phyloP scores from a whole-genome alignment of 2,113 vertebrate species.

The Bothrops jararaca region DNA sequence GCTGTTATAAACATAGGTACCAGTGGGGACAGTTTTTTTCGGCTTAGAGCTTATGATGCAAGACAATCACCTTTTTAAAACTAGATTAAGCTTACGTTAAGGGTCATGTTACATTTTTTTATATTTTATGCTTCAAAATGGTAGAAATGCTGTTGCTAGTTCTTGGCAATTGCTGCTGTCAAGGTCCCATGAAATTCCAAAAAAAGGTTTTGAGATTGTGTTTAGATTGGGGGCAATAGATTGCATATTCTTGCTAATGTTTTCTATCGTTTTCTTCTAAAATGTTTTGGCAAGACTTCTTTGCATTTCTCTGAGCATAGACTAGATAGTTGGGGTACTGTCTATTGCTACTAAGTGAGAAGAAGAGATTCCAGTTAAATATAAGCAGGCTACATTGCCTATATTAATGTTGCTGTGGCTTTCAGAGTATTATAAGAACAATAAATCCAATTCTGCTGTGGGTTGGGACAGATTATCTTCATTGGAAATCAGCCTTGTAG shows the following conservation, averaged over 20 bases:
- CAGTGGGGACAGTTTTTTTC: neutral
- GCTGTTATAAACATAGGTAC: neutral
- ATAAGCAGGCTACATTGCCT: neutral
- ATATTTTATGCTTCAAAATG: neutral
- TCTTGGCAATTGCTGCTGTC: neutral
- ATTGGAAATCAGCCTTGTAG: neutral
- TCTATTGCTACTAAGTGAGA: neutral
- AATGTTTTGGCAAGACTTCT: neutral
- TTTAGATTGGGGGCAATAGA: neutral
- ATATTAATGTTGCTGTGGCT: neutral
- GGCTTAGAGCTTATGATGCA: neutral
- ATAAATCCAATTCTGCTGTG: neutral
- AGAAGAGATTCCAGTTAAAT: neutral
- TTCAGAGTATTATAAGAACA: neutral
- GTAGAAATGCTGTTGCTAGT: neutral
- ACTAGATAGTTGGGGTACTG: neutral
- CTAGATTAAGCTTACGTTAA: neutral
- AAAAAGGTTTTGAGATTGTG: neutral
- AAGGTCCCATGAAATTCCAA: neutral
- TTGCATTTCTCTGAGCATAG: neutral
- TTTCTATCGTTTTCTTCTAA: neutral
- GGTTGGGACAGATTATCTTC: neutral
- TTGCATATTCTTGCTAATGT: neutral
- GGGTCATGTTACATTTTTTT: neutral
- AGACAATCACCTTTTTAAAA: neutral